Evolutionary conservation across 2,113 vertebrate genomes (phyloP), one percentile per base, ranked within the genome.

Genomic region (Lipotes vexillifer): DNA sequence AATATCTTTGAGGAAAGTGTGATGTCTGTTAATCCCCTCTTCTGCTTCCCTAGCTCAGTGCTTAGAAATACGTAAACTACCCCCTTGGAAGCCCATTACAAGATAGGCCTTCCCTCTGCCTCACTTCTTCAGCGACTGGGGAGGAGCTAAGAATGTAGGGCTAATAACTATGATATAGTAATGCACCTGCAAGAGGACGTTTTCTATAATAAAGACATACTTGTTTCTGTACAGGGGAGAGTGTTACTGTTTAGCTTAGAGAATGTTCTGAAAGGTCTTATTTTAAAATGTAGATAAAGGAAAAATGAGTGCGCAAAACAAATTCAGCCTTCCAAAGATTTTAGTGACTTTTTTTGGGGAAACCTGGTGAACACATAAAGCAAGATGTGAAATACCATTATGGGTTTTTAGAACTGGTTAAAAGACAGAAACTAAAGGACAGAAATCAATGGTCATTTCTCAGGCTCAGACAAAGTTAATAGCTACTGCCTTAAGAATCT

Each of bases 21-120:
- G 86, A 83, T 97, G 92, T 97, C 98, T 98, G 97, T 97, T 98
- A 98, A 98, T 98, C 97, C 95, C 90, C 93, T 98, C 98, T 98
- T 98, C 87, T 98, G 97, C 97, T 98, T 98, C 98, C 97, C 98
- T 98, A 98, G 97, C 97, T 98, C 75, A 75, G 94, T 90, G 96
- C 94, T 98, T 97, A 97, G 97, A 94, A 72, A 97, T 96, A 96
- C 77, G 97, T 96, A 98, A 98, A 98, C 96, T 74, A 95, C 84
- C 61, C 74, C 92, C 49, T 96, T 96, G 87, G 88, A 98, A 98
- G 86, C 57, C 68, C 90, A 96, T 97, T 97, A 94, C 17, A 61
- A 94, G 96, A 94, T 38, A 74, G 88, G 66, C 49, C 81, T 98
- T 91, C 97, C 90, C 66, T 97, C 44, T 85, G 66, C 90, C 87